Percentiles rank a stretch among this genome's conserved stretches.
Evolutionary conservation across 2,888 invertebrate genomes (phyloP).

Genomic region (Melinopterus prodromus): DNA sequence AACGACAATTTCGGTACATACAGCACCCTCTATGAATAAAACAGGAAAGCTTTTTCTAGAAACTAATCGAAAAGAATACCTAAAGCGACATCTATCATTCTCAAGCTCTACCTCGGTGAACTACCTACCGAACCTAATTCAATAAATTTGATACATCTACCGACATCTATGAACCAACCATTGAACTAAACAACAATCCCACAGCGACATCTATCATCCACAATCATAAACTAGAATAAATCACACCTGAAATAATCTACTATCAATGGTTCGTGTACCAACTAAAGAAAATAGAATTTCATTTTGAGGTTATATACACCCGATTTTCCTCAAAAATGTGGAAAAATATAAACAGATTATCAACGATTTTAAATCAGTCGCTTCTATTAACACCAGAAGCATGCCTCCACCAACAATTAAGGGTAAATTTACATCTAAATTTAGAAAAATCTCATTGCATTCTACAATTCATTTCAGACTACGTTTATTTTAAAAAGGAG

Average conservation of each 20-base stretch:
- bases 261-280: neutral
- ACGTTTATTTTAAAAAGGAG: slow-evolving; percentile 77
- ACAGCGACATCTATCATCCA: slow-evolving; percentile 8
- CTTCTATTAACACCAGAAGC: slow-evolving; percentile 37
- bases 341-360: slow-evolving; percentile 42
- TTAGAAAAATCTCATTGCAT: slow-evolving; percentile 8
- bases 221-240: neutral
- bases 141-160: slow-evolving; percentile 6
- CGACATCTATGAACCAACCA: neutral
- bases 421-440: slow-evolving; percentile 42
- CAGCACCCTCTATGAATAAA: neutral
- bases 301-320: too few relatives aligned
- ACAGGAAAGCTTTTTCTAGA: neutral
- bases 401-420: slow-evolving; percentile 46
- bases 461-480: slow-evolving; percentile 65
- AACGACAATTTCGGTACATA: slow-evolving; percentile 5
- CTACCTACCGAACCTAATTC: neutral
- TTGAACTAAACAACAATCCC: neutral
- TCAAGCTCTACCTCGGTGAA: neutral
- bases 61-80: neutral
- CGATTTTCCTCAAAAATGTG: slow-evolving; percentile 41
- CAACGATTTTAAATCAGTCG: slow-evolving; percentile 30
- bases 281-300: neutral
- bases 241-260: neutral
- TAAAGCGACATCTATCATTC: neutral